Percentiles rank a stretch among this genome's conserved stretches.
Conservation (phyloP, 2,797 vertebrate genomes). For the Erpetoichthys calabaricus region DNA sequence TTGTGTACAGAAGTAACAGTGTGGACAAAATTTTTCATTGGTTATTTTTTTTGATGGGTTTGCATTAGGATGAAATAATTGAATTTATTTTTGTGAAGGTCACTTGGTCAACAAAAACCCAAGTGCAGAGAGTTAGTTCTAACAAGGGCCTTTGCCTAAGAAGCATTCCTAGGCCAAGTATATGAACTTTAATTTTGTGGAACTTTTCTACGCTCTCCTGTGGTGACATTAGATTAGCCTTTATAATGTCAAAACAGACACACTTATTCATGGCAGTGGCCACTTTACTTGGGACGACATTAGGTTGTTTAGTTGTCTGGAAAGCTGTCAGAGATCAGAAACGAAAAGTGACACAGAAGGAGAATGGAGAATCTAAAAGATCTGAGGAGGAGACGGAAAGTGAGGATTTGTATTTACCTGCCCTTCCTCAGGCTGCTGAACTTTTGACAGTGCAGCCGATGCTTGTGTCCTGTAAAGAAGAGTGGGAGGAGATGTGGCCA, state of each 20-base stretch:
- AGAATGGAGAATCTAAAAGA: conserved; percentile 16
- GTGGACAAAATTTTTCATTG: too few species aligned
- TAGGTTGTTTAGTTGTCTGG: conserved; percentile 78
- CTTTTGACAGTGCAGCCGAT: conserved; percentile 54
- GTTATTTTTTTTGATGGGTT: too few species aligned
- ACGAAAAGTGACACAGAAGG: conserved; percentile 13
- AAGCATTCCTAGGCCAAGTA: too few species aligned
- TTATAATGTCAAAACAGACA: conserved; percentile 62
- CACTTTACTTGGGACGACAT: conserved; percentile 59
- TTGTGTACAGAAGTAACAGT: too few species aligned
- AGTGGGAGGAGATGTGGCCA: conserved; percentile 70
- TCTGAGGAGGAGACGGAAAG: conserved; percentile 16
- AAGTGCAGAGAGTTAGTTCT: too few species aligned
- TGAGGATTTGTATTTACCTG: conserved; percentile 9
- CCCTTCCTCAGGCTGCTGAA: conserved; percentile 39
- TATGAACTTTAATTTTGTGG: too few species aligned
- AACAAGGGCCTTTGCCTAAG: too few species aligned
- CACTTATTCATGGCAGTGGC: conserved; percentile 55
- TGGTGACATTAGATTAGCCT: background rate
- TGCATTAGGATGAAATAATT: too few species aligned
- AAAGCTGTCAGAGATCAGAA: conserved; percentile 48
- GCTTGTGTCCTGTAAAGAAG: conserved; percentile 57
- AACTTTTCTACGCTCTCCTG: too few species aligned
- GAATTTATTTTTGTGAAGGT: too few species aligned
- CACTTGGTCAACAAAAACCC: too few species aligned